Conservation (phyloP, 2,888 invertebrate genomes). For the Abrostola triplasia region DNA sequence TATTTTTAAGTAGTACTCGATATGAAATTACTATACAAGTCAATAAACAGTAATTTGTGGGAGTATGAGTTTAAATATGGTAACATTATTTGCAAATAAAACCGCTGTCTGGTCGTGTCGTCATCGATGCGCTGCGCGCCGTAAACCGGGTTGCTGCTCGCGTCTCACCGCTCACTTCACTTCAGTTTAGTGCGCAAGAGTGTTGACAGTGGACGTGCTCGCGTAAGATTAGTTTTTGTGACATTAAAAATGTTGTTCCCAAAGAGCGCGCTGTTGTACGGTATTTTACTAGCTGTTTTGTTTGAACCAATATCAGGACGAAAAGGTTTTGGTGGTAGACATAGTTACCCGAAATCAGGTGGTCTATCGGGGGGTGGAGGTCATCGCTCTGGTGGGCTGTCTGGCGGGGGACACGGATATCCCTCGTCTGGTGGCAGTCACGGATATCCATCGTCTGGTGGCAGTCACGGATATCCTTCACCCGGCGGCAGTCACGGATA, state of each 20-base stretch:
- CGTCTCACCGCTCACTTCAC: conserved; percentile 14
- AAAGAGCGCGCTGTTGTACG: conserved; percentile 68
- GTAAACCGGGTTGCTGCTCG: background rate
- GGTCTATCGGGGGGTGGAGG: conserved; percentile 59
- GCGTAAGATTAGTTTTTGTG: conserved; percentile 42
- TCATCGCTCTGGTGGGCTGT: conserved; percentile 61
- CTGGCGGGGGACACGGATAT: conserved; percentile 61
- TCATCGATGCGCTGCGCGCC: conserved; percentile 13
- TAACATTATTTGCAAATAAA: conserved; percentile 32
- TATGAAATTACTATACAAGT: background rate
- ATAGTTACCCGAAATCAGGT: conserved; percentile 69
- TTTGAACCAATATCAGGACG: conserved; percentile 62
- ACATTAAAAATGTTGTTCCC: conserved; percentile 63
- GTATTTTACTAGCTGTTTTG: conserved; percentile 62
- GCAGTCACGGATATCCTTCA: conserved; percentile 58
- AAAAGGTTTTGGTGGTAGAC: conserved; percentile 61
- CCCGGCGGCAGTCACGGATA: conserved; percentile 56
- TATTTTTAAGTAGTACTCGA: background rate
- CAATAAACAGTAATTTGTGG: background rate
- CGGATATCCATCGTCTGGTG: conserved; percentile 41
- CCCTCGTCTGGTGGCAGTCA: conserved; percentile 59
- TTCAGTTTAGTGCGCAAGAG: conserved; percentile 67
- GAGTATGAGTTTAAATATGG: conserved; percentile 13
- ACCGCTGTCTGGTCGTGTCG: conserved; percentile 28
- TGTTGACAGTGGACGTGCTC: conserved; percentile 49